These are phyloP conservation scores for Microctenopoma stevenorrisi DNA, from an alignment of 2,797 vertebrate species.

Conservation along the genomic window DNA sequence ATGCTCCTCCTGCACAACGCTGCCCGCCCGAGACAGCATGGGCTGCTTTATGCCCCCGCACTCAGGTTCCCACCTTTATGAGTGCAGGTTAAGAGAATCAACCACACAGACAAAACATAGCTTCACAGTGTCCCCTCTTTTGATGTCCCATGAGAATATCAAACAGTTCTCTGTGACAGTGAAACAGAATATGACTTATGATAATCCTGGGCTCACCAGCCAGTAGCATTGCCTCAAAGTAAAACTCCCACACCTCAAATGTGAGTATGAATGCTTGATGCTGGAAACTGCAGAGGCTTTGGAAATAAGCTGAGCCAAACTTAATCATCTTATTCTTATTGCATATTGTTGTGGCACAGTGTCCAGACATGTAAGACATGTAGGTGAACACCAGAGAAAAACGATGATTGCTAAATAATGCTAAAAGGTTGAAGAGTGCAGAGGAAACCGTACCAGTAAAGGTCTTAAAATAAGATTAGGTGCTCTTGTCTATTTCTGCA, in stretches of 20 bases:
- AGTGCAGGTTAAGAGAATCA: constrained; percentile 14
- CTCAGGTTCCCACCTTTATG: constrained; percentile 9
- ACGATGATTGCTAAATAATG: background rate
- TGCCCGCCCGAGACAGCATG: constrained; percentile 5
- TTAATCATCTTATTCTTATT: background rate
- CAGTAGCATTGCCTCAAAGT: constrained; percentile 13
- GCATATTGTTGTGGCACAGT: background rate
- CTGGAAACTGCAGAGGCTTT: background rate
- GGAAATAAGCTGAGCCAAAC: background rate
- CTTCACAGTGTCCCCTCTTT: constrained; percentile 33
- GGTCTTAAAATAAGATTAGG: too few species aligned
- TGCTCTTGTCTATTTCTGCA: background rate
- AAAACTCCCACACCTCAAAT: background rate
- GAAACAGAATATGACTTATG: constrained; percentile 25
- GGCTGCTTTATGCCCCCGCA: constrained; percentile 14
- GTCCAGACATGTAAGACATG: background rate
- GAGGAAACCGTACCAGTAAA: too few species aligned
- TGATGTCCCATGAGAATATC: constrained; percentile 48
- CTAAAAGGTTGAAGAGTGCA: too few species aligned
- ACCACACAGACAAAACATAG: constrained; percentile 14
- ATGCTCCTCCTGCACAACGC: constrained; percentile 20
- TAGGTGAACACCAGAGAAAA: too few species aligned
- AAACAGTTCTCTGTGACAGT: constrained; percentile 20
- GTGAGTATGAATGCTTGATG: constrained; percentile 1
- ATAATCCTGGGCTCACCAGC: constrained; percentile 13